Percentiles rank a stretch among this genome's conserved stretches.
phyloP scores from a whole-genome alignment of 2,888 invertebrate species.

The Augiades crinisus region DNA sequence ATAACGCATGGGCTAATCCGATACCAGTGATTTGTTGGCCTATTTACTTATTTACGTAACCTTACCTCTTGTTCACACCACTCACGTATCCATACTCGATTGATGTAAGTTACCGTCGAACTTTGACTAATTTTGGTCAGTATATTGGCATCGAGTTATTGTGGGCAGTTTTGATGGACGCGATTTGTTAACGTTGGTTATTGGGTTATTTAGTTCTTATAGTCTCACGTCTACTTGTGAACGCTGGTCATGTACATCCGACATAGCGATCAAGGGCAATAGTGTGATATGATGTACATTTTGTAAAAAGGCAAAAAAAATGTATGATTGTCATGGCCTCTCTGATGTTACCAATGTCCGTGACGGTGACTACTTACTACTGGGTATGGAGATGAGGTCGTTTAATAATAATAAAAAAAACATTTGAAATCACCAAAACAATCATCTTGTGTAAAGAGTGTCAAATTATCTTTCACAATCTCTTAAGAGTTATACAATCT shows the following conservation, averaged over 20 bases:
- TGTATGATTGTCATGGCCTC: too few species aligned
- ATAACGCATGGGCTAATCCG: constrained; percentile 74
- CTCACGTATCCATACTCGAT: constrained; percentile 28
- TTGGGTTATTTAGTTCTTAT: neutral
- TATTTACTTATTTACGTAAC: constrained; percentile 65
- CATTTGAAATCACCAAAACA: too few species aligned
- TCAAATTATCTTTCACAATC: too few species aligned
- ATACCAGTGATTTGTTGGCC: constrained; percentile 72
- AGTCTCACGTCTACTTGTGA: neutral
- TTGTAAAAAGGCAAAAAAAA: too few species aligned
- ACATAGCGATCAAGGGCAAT: neutral
- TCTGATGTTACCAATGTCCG: too few species aligned
- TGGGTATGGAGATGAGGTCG: too few species aligned
- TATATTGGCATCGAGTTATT: neutral
- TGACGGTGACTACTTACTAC: too few species aligned
- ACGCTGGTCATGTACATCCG: neutral
- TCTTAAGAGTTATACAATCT: too few species aligned
- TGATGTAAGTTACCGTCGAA: constrained; percentile 2
- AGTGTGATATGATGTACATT: too few species aligned
- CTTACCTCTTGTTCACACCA: constrained; percentile 19
- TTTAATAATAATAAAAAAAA: too few species aligned
- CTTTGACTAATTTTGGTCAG: constrained; percentile 3
- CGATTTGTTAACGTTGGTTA: neutral
- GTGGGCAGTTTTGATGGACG: neutral
- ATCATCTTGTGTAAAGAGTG: too few species aligned